Base-by-base conservation (phyloP, 2,113 vertebrate species). In the Nothocercus julius region DNA sequence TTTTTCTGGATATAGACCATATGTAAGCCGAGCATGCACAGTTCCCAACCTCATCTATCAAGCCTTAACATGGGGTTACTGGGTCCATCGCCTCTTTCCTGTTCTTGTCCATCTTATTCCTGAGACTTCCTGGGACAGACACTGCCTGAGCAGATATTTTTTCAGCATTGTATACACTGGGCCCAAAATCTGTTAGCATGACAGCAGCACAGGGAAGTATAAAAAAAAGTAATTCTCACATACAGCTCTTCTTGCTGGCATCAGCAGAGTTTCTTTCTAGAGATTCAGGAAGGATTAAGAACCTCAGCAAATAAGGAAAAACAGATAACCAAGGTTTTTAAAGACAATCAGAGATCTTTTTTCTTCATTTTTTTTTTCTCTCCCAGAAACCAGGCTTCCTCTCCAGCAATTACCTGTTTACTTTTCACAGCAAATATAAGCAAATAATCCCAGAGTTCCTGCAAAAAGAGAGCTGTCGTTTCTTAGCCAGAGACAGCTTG, bases 21-120 rank as follows among this genome's bases (percentile, higher is more conserved):
- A 1, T 0, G 0, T 6, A 54, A 85, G 28, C 14, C 49, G 36
- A 36, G 44, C 17, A 20, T 66, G 40, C 0, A 21, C 5, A 2
- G 13, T 45, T 89, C 54, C 34, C 54, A 80, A 11, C 34, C 54
- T 49, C 59, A 40, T 38, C 22, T 15, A 14, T 34, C 67, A 6
- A 7, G 19, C 14, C 2, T 1, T 20, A 13, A 59, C 13, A 28
- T 6, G n/a, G 47, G 28, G 27, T 44, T 80, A 61, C 47, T 56
- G 68, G 9, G 54, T 4, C 18, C n/a, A 8, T 17, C 38, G 25
- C n/a, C 24, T 6, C 47, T 58, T 40, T 36, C 28, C 28, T 4
- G 21, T 6, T 5, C 8, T 51, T 19, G 7, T 27, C 76, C 70
- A 36, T 19, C 36, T 59, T 77, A 82, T 9, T 22, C 53, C 42